Conservation (phyloP, 1,140 invertebrate species). For the Lutraria rhynchaena region DNA sequence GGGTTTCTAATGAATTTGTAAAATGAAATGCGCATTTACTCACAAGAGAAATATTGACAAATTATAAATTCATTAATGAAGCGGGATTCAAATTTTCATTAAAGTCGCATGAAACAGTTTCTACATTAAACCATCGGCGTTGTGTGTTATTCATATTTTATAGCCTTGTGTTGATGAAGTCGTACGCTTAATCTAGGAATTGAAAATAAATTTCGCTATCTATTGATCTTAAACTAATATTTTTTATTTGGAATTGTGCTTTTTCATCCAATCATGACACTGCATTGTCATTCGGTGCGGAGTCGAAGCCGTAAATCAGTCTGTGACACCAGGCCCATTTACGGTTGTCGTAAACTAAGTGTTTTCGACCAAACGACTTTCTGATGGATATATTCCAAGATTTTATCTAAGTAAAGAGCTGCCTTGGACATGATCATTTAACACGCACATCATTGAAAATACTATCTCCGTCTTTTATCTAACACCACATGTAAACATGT, state of each 20-base stretch:
- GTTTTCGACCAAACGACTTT: conserved; percentile 40
- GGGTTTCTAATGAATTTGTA: too few species aligned
- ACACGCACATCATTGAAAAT: conserved; percentile 23
- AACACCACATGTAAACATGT: conserved; percentile 22
- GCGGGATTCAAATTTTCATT: conserved; percentile 25
- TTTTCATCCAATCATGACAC: conserved; percentile 42
- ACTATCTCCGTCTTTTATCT: conserved; percentile 30
- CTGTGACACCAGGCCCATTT: conserved; percentile 34
- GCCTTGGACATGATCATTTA: conserved; percentile 51
- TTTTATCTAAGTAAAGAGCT: conserved; percentile 45
- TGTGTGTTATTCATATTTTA: conserved; percentile 26
- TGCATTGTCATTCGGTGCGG: conserved; percentile 43
- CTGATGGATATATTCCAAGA: conserved; percentile 42
- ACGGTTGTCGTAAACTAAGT: conserved; percentile 51
- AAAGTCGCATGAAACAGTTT: conserved; percentile 42
- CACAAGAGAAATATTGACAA: conserved; percentile 13
- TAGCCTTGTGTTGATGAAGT: conserved; percentile 36
- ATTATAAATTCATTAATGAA: conserved; percentile 30
- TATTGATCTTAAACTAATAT: conserved; percentile 36
- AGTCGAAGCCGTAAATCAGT: conserved; percentile 39
- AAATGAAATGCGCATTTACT: too few species aligned
- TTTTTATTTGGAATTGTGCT: conserved; percentile 35
- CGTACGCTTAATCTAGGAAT: conserved; percentile 33
- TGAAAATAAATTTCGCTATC: conserved; percentile 42
- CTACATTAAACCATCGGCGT: conserved; percentile 33